Base-by-base conservation (phyloP, 2,113 vertebrate species). In the Chaetorhynchus papuensis region DNA sequence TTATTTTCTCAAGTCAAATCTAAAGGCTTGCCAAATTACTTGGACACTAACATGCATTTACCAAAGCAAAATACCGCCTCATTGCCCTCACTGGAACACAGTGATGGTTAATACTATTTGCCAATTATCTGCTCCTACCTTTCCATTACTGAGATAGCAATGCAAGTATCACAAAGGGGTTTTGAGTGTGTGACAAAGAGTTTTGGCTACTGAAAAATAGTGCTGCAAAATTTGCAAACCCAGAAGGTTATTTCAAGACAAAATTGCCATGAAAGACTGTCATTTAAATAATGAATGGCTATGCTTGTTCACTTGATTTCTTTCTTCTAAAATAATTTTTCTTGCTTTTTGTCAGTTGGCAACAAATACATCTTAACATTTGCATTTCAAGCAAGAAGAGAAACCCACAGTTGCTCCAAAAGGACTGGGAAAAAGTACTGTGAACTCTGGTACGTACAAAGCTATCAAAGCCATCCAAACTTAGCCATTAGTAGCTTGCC, bases 221-320 rank as follows among this genome's bases (percentile, higher is more conserved):
- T 41, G 57, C 78, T 76, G 75, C 66, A 90, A 81, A 87, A 91
- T 85, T 94, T 91, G 83, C 66, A 87, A 95, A 93, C 56, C 49
- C 81, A 94, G 83, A 90, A 90, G 85, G 92, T 96, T 96, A 94
- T 89, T 96, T 96, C 90, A 81, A 96, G 93, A 95, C 76, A 94
- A 93, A 94, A 96, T 86, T 90, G 85, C 94, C 88, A 90, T 24
- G 90, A 89, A 96, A 89, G 72, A 76, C 64, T 50, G 30, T 89
- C 80, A 96, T 94, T 96, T 95, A 90, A 93, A 95, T 95, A 96
- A 96, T 87, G 89, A 95, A 93, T 87, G 88, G 86, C 83, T 96
- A 44, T 23, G 93, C 90, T 92, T 80, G 66, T 82, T 92, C 28
- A 83, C 83, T 90, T 93, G 85, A 86, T 97, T 96, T 93, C 90